Percentiles rank a stretch among this genome's conserved stretches.
These are phyloP conservation scores for Schizothorax lantsangensis DNA, from an alignment of 2,797 vertebrate genomes.

Conservation along the genomic window DNA sequence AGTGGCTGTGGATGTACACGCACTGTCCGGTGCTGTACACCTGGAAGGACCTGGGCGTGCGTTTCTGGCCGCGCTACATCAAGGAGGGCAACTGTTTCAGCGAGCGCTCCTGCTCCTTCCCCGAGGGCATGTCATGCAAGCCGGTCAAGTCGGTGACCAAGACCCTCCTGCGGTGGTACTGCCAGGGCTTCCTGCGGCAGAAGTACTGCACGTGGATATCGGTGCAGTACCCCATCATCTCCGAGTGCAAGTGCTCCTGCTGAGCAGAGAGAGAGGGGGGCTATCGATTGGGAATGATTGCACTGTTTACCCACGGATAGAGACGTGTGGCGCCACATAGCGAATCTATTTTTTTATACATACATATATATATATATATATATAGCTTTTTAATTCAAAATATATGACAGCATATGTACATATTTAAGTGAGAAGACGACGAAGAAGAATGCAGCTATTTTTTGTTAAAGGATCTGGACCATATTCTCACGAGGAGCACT, in stretches of 20 bases:
- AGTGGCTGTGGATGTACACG: constrained; percentile 92
- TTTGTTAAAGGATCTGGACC: constrained; percentile 90
- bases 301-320: constrained; percentile 82
- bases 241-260: constrained; percentile 95
- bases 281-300: constrained; percentile 72
- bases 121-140: constrained; percentile 93
- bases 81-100: constrained; percentile 92
- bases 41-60: constrained; percentile 91
- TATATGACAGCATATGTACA: constrained; percentile 71
- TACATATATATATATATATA: constrained; percentile 20
- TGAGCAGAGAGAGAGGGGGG: constrained; percentile 67
- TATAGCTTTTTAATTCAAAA: constrained; percentile 89
- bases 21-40: constrained; percentile 90
- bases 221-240: constrained; percentile 94
- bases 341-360: constrained; percentile 94
- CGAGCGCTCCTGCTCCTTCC: constrained; percentile 90
- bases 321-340: constrained; percentile 84
- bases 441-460: constrained; percentile 85
- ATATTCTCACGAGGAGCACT: constrained; percentile 76
- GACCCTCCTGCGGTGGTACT: constrained; percentile 93
- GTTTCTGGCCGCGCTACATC: constrained; percentile 94
- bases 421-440: constrained; percentile 77
- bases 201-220: constrained; percentile 96
- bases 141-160: constrained; percentile 90
- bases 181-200: constrained; percentile 92